Percentiles rank a stretch among this genome's conserved stretches.
These are phyloP conservation scores for Paratilapia polleni DNA, from an alignment of 2,113 vertebrate genomes.

Conservation along the genomic window DNA sequence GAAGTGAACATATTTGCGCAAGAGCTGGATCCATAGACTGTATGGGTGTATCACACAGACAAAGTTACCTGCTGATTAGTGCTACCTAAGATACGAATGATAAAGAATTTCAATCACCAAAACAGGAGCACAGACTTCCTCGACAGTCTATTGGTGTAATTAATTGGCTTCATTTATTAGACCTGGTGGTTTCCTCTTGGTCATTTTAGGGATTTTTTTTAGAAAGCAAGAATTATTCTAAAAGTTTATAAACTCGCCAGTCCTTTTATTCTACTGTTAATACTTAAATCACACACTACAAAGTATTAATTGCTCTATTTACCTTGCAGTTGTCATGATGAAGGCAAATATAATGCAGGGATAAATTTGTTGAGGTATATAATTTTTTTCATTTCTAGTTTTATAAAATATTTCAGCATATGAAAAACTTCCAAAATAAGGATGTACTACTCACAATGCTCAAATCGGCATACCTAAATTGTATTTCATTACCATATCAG, in stretches of 20 bases:
- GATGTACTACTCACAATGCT: background rate
- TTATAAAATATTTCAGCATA: background rate
- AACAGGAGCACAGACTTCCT: background rate
- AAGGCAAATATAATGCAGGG: background rate
- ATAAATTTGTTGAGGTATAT: background rate
- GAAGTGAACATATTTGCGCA: background rate
- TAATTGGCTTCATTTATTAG: background rate
- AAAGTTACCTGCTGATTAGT: background rate
- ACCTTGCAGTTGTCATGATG: background rate
- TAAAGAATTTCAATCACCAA: background rate
- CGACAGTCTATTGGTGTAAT: background rate
- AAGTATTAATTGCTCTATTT: background rate
- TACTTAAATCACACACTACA: background rate
- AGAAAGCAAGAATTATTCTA: too few relatives aligned
- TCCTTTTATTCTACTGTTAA: background rate
- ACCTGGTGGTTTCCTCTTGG: background rate
- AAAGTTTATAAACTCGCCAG: too few relatives aligned
- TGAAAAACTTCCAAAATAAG: background rate
- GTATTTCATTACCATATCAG: background rate
- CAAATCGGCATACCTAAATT: background rate
- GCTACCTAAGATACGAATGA: background rate
- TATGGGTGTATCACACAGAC: background rate
- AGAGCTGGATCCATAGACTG: background rate
- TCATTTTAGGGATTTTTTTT: background rate
- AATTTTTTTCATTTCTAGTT: background rate